Percentiles rank a stretch among this genome's conserved stretches.
phyloP scores from a whole-genome alignment of 2,113 vertebrate genomes.

The Butorides virescens region DNA sequence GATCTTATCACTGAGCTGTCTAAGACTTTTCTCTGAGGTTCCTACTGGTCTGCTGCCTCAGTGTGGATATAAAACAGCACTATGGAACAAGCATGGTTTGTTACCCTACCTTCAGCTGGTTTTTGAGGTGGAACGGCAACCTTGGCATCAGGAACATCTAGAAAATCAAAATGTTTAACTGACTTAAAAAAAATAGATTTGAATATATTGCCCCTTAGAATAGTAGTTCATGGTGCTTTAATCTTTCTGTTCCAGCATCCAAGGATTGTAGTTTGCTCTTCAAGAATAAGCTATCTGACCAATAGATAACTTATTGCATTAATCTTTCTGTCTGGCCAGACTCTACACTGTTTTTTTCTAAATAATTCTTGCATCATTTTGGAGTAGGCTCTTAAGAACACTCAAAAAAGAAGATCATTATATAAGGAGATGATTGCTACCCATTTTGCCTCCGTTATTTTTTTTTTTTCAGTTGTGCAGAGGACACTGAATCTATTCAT shows the following conservation, averaged over 20 bases:
- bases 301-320: not conserved
- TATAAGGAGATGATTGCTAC: not conserved
- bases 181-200: not conserved
- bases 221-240: not conserved
- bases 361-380: not conserved
- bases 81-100: not conserved
- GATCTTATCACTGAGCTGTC: not conserved
- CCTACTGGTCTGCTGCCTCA: not conserved
- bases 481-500: not conserved
- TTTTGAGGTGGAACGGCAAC: constrained; percentile 79
- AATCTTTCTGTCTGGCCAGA: not conserved
- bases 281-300: not conserved
- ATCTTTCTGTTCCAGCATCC: not conserved
- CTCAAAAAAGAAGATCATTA: not conserved
- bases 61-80: not conserved
- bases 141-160: constrained; percentile 85
- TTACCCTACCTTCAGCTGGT: constrained; percentile 75
- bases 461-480: not conserved
- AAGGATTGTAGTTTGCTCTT: not conserved
- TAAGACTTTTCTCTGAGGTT: not conserved
- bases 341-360: not conserved
- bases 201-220: not conserved
- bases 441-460: not conserved
- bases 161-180: constrained; percentile 13
- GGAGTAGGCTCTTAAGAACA: not conserved